Evolutionary conservation across 2,113 vertebrate species (phyloP).

Genomic region (Oncorhynchus kisutch): DNA sequence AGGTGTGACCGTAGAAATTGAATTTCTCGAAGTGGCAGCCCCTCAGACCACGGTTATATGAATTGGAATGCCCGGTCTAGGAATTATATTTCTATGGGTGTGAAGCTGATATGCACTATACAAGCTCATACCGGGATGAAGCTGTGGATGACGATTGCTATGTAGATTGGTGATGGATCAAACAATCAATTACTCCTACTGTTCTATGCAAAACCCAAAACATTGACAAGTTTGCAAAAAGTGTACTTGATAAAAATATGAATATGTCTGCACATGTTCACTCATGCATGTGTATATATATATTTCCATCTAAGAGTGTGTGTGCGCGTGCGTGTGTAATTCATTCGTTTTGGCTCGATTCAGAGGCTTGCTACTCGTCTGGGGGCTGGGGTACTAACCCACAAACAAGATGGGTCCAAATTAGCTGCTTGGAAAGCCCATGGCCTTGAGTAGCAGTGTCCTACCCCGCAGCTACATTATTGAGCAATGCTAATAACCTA

Average conservation of each 20-base stretch:
- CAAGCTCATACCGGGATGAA: too few species aligned
- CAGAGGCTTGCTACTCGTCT: conserved; percentile 2
- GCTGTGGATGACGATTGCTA: too few species aligned
- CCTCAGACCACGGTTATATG: too few species aligned
- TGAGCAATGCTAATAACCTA: conserved; percentile 76
- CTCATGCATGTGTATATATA: conserved; percentile 55
- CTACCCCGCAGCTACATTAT: conserved; percentile 77
- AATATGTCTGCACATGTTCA: background rate
- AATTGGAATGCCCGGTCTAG: too few species aligned
- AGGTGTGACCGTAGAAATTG: too few species aligned
- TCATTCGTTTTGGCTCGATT: conserved; percentile 11
- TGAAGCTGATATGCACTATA: too few species aligned
- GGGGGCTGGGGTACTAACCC: conserved; percentile 49
- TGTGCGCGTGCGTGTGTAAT: conserved; percentile 28
- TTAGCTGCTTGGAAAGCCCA: conserved; percentile 66
- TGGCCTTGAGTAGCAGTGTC: conserved; percentile 73
- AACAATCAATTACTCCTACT: too few species aligned
- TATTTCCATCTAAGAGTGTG: conserved; percentile 58
- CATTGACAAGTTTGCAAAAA: too few species aligned
- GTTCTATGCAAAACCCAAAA: too few species aligned
- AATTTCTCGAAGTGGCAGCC: too few species aligned
- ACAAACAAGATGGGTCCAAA: conserved; percentile 67
- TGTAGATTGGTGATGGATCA: too few species aligned
- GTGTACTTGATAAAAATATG: background rate
- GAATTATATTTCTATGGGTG: too few species aligned